phyloP scores from a whole-genome alignment of 2,113 vertebrate species.

The Notothenia coriiceps region DNA sequence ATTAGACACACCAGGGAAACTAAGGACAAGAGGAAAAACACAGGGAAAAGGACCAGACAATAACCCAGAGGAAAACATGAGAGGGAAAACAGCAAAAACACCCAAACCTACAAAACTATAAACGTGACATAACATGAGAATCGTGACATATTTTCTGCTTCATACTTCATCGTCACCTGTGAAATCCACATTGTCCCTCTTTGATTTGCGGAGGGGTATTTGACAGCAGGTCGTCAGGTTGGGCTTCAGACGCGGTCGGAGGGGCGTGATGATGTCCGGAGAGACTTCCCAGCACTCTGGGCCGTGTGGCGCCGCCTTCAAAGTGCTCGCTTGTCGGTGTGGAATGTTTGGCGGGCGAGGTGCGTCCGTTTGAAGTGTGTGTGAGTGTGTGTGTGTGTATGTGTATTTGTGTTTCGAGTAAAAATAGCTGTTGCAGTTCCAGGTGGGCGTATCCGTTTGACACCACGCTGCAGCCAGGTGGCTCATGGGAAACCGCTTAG shows the following conservation, averaged over 20 bases:
- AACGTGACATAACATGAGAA: too few relatives aligned
- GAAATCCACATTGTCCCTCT: constrained; percentile 23
- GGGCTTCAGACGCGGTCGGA: constrained; percentile 56
- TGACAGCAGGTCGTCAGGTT: constrained; percentile 62
- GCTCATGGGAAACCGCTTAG: constrained; percentile 58
- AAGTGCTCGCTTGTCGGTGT: constrained; percentile 74
- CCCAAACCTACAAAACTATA: too few relatives aligned
- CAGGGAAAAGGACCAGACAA: too few relatives aligned
- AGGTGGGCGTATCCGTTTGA: constrained; percentile 49
- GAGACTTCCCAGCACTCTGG: constrained; percentile 76
- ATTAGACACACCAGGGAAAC: too few relatives aligned
- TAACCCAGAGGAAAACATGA: too few relatives aligned
- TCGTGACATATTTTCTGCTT: too few relatives aligned
- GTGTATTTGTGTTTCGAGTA: constrained; percentile 48
- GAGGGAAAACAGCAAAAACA: too few relatives aligned
- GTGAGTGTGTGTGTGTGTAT: constrained; percentile 18
- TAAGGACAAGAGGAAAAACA: too few relatives aligned
- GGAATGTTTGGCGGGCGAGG: constrained; percentile 71
- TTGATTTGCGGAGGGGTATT: constrained; percentile 62
- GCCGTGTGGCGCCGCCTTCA: constrained; percentile 67
- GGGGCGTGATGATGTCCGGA: constrained; percentile 62
- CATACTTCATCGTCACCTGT: neutral
- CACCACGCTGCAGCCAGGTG: constrained; percentile 53
- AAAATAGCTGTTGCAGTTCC: constrained; percentile 69
- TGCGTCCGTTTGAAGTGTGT: constrained; percentile 67